phyloP scores from a whole-genome alignment of 1,140 invertebrate species.

The Calliopsis andreniformis region DNA sequence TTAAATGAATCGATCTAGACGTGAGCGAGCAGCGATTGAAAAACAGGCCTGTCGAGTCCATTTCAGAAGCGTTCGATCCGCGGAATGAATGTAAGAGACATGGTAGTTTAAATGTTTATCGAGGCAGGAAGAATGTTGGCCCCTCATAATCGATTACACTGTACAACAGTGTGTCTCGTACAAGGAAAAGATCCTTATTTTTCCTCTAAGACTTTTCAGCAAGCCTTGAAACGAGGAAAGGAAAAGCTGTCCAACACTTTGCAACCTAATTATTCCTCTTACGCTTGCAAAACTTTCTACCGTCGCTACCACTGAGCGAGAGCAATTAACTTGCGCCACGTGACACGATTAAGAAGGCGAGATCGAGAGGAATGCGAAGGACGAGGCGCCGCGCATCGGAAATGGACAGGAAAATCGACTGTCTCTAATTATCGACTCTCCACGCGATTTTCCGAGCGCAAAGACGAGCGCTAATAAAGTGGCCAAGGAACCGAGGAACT shows the following conservation, averaged over 20 bases:
- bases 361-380: conserved; percentile 44
- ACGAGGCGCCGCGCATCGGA: conserved; percentile 10
- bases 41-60: conserved; percentile 42
- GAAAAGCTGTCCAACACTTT: not conserved
- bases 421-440: conserved; percentile 47
- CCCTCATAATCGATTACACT: too few species aligned
- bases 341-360: not conserved
- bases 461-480: conserved; percentile 41
- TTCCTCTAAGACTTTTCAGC: too few species aligned
- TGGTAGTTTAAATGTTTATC: not conserved
- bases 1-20: conserved; percentile 3
- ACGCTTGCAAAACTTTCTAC: conserved; percentile 23
- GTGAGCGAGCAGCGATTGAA: conserved; percentile 33
- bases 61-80: not conserved
- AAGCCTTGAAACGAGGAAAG: not conserved
- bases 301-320: not conserved
- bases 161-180: too few species aligned
- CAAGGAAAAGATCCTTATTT: too few species aligned
- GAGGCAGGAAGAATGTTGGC: not conserved
- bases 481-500: conserved; percentile 44
- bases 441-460: conserved; percentile 14
- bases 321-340: not conserved
- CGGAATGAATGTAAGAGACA: not conserved
- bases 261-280: not conserved
- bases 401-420: conserved; percentile 41